These are phyloP conservation scores for Zygothrica quintamaculata DNA, from an alignment of 2,888 invertebrate species.

Conservation along the genomic window DNA sequence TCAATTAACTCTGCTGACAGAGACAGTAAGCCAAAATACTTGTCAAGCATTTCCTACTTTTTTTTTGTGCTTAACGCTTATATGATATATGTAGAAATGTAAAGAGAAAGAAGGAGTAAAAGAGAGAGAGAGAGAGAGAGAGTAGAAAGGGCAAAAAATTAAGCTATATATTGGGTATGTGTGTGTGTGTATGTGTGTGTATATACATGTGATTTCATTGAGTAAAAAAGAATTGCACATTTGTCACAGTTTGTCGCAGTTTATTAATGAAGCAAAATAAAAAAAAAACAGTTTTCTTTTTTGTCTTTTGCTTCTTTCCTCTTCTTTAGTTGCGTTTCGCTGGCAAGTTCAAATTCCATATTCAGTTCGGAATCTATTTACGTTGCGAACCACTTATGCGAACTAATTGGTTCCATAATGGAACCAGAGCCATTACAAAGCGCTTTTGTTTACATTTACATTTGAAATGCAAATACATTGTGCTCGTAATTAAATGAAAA, in stretches of 20 bases:
- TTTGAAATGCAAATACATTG: conserved; percentile 60
- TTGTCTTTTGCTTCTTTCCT: too few relatives aligned
- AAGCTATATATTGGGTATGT: too few relatives aligned
- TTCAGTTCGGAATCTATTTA: not conserved
- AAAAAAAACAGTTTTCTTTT: too few relatives aligned
- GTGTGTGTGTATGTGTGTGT: conserved; percentile 2
- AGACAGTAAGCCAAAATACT: conserved; percentile 16
- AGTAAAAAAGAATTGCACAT: conserved; percentile 48
- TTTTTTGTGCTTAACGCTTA: not conserved
- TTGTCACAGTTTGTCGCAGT: conserved; percentile 8
- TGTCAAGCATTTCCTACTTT: not conserved
- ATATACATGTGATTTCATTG: conserved; percentile 56
- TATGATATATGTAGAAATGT: not conserved
- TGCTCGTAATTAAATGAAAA: conserved; percentile 59
- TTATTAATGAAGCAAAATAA: not conserved
- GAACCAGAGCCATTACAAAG: conserved; percentile 45
- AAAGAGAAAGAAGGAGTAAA: not conserved
- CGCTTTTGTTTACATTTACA: conserved; percentile 62
- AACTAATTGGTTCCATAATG: conserved; percentile 2
- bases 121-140: not conserved
- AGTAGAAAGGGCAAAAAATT: too few relatives aligned
- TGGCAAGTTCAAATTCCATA: too few relatives aligned
- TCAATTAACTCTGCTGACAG: conserved; percentile 72
- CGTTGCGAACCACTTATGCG: not conserved
- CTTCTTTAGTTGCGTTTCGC: too few relatives aligned